Evolutionary conservation across 2,113 vertebrate genomes (phyloP), one percentile per base, ranked within the genome.

Genomic region (Festucalex cinctus): DNA sequence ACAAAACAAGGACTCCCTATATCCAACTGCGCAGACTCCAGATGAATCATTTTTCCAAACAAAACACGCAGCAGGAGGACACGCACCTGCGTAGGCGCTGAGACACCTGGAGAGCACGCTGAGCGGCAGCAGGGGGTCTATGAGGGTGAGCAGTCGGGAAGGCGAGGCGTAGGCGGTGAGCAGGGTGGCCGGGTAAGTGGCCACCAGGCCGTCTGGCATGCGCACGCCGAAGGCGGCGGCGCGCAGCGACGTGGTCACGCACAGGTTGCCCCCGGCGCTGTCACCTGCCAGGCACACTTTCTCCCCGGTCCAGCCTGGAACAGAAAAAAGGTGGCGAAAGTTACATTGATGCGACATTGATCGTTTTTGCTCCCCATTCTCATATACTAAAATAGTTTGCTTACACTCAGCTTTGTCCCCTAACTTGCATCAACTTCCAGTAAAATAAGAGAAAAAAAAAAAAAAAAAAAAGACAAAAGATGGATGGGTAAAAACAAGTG

Each of bases 81-180:
- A 9, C 84, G 48, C 65, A 96, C 95, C 95, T 64, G 93, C 91
- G 9, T 97, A 97, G 84, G 95, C 95, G 9, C 85, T 92, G 77
- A 96, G 93, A 80, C 95, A 97, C 78, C 93, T 92, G 78, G 91
- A 92, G 57, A 97, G 93, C 58, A 96, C 95, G 1, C 93, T 94
- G 71, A 96, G 92, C 3, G 95, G 95, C 79, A 97, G 92, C 74
- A 97, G 88, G 3, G 95, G 95, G 87, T 97, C 95, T 70, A 96
- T 94, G 81, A 97, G 91, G 57, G 92, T 93, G 48, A 97, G 92
- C n/a, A 97, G 93, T 74, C 95, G 95, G 43, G 95, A 95, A n/a
- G 95, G 95, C 0, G 95, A 97, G 48, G 93, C 93, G 0, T 93
- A 84, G 36, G 91, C 84, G 44, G 93, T 93, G 69, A 96, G 91